A percentile compares a stretch with the other conserved stretches of the same genome.
Conservation (phyloP, 2,113 vertebrate species). For the Cryptotis parvus region DNA sequence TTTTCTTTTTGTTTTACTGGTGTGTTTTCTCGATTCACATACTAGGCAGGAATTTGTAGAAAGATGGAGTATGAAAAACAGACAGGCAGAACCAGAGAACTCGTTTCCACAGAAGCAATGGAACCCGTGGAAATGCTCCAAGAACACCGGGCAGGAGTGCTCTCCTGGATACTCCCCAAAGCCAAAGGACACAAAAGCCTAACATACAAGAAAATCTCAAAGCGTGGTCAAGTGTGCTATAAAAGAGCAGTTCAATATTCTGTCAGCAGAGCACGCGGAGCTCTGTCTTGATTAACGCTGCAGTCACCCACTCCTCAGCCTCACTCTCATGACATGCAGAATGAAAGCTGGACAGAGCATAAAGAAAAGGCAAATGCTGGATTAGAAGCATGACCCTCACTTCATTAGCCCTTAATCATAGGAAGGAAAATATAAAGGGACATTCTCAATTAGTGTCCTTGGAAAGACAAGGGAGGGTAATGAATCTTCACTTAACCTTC, state of each 20-base stretch:
- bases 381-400: constrained; percentile 18
- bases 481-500: neutral
- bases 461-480: neutral
- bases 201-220: neutral
- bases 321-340: neutral
- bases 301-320: neutral
- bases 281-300: neutral
- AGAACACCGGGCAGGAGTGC: no score
- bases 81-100: neutral
- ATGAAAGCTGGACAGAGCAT: neutral
- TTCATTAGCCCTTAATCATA: constrained; percentile 23
- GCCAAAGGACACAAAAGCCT: constrained; percentile 13
- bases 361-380: neutral
- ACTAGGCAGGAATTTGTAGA: neutral
- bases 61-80: neutral
- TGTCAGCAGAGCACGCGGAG: neutral
- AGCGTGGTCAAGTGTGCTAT: neutral
- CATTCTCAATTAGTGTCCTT: constrained; percentile 14
- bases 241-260: neutral
- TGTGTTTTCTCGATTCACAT: neutral
- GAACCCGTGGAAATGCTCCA: neutral
- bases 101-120: neutral
- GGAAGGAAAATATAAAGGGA: neutral
- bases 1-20: constrained; percentile 7
- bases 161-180: neutral